phyloP scores from a whole-genome alignment of 2,797 vertebrate genomes.

The Momotus momota region DNA sequence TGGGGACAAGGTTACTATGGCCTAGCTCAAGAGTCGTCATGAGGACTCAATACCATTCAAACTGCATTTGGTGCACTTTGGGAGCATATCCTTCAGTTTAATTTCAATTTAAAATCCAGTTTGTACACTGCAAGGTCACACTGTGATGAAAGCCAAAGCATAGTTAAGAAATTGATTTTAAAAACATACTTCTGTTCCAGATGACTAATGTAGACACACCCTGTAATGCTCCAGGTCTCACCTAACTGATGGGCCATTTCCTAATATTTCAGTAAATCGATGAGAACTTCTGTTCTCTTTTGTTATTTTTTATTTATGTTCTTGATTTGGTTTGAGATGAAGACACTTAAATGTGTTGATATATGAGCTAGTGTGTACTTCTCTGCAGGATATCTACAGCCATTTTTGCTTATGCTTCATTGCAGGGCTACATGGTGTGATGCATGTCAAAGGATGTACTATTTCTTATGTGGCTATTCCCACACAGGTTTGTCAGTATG shows the following conservation, averaged over 20 bases:
- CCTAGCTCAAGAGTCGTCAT: background rate
- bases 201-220: background rate
- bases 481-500: background rate
- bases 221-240: background rate
- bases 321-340: background rate
- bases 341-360: background rate
- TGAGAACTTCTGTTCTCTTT: background rate
- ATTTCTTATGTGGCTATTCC: background rate
- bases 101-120: background rate
- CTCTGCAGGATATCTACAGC: background rate
- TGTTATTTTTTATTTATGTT: background rate
- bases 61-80: background rate
- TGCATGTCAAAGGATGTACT: background rate
- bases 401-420: background rate
- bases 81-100: background rate
- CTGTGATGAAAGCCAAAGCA: background rate
- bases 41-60: background rate
- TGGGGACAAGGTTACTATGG: background rate
- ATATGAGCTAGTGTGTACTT: accelerated
- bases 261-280: background rate
- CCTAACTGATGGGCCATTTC: background rate
- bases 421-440: background rate
- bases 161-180: background rate
- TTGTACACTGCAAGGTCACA: background rate
- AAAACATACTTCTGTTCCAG: background rate